Evolutionary conservation across 2,113 vertebrate species (phyloP), one percentile per base, ranked within the genome.

Genomic region (Oncorhynchus gorbuscha): DNA sequence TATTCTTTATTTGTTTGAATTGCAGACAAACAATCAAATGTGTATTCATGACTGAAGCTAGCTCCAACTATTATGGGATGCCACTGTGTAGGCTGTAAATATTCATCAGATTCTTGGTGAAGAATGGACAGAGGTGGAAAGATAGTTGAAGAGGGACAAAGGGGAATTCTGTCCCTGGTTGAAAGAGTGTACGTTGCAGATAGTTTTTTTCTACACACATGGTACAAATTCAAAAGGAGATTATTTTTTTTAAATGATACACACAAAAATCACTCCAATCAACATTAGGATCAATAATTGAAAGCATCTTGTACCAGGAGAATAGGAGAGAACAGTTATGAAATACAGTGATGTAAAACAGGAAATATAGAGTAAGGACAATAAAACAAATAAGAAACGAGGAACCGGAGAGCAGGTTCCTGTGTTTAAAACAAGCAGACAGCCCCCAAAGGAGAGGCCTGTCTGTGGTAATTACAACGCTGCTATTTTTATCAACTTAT

Each of bases 401-500:
- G 86, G 82, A 55, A 14, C 14, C 14, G 16, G 71, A 51, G 66
- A 72, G 80, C 77, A 32, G 81, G 85, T 89, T 91, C 88, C 82
- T 88, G 81, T 72, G 70, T 79, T n/a, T 62, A 82, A 61, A 58
- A 73, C 78, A 35, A 77, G 74, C 69, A 86, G 79, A 81, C 70
- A 14, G 79, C 76, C 76, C 76, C 81, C 72, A 59, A 74, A 78
- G 78, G 74, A 74, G 59, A 81, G 82, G 78, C 74, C 58, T 71
- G 86, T 77, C 79, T 73, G 81, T 73, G 81, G 87, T 76, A 76
- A 76, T 64, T 81, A 91, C 89, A 88, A 89, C 83, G 89, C 84
- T 79, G 82, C 91, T 92, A 92, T 93, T 93, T 93, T 90, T 91
- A 90, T 84, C 76, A 85, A 81, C 85, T 49, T 22, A 9, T 16